These are phyloP conservation scores for Lates japonicus DNA, from an alignment of 2,797 vertebrate genomes.

Conservation along the genomic window DNA sequence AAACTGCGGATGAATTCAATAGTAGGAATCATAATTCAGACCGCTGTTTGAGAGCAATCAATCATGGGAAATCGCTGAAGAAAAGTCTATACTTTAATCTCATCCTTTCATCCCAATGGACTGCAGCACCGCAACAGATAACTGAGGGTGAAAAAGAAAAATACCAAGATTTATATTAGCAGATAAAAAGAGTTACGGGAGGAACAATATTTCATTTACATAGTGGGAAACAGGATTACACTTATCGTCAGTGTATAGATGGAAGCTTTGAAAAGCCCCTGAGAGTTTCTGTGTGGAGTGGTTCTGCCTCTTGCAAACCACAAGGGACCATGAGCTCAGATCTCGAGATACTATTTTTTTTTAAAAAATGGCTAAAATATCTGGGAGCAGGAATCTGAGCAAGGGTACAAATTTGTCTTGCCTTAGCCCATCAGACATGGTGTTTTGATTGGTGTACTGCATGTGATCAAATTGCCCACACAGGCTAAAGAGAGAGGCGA, in stretches of 20 bases:
- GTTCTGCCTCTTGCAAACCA: conserved; percentile 13
- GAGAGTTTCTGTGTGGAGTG: conserved; percentile 31
- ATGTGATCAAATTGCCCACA: conserved; percentile 31
- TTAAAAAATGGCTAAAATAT: conserved; percentile 15
- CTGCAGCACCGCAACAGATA: conserved; percentile 31
- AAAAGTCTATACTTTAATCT: conserved; percentile 48
- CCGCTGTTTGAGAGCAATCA: conserved; percentile 61
- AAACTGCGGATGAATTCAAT: conserved; percentile 65
- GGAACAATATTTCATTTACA: conserved; percentile 44
- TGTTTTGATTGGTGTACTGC: conserved; percentile 37
- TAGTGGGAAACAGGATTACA: conserved; percentile 38
- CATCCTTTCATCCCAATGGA: conserved; percentile 36
- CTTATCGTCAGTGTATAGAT: conserved; percentile 28
- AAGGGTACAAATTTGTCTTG: conserved; percentile 5
- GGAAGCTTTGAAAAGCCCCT: conserved; percentile 33
- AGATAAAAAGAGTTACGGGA: conserved; percentile 38
- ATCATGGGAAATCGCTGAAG: conserved; percentile 51
- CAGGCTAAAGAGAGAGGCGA: conserved; percentile 23
- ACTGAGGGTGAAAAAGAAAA: conserved; percentile 22
- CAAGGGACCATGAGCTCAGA: conserved; percentile 8
- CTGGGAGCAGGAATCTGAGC: neutral
- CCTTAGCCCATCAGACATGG: conserved; percentile 19
- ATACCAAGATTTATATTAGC: conserved; percentile 38
- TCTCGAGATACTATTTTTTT: conserved; percentile 20
- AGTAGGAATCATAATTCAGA: conserved; percentile 48